Conservation (phyloP, 23 tunicate species). For the Halocynthia roretzi region DNA sequence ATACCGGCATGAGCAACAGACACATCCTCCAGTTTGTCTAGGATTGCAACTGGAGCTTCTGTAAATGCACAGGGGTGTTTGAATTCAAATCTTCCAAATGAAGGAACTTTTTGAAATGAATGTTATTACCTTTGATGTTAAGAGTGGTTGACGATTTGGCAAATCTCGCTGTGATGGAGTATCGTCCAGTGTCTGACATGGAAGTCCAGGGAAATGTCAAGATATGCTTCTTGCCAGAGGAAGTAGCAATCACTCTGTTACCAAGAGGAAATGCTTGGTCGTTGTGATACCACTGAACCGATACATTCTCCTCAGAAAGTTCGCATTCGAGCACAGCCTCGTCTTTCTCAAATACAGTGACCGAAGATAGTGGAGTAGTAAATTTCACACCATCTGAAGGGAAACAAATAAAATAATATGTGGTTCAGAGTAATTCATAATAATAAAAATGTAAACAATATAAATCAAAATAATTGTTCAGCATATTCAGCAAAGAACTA, state of each 20-base stretch:
- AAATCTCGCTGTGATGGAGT: slow-evolving; percentile 6
- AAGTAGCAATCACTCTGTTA: neutral
- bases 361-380: neutral
- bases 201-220: slow-evolving; percentile 6
- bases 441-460: neutral
- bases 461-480: neutral
- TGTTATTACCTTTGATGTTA: slow-evolving; percentile 13
- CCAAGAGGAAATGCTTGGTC: slow-evolving; percentile 6
- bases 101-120: neutral
- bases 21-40: neutral
- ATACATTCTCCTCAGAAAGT: slow-evolving; percentile 18
- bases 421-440: neutral
- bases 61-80: neutral
- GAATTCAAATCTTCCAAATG: neutral
- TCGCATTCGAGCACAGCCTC: slow-evolving; percentile 9
- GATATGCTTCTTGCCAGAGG: slow-evolving; percentile 1
- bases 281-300: slow-evolving; percentile 20
- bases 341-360: slow-evolving; percentile 17
- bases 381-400: slow-evolving; percentile 27
- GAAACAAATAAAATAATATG: neutral
- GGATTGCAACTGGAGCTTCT: slow-evolving; percentile 12
- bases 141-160: slow-evolving; percentile 5
- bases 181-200: slow-evolving; percentile 8
- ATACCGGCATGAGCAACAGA: slow-evolving; percentile 8
- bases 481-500: neutral